Evolutionary conservation across 2,888 invertebrate species (phyloP).

Genomic region (Standfussiana lucernea): DNA sequence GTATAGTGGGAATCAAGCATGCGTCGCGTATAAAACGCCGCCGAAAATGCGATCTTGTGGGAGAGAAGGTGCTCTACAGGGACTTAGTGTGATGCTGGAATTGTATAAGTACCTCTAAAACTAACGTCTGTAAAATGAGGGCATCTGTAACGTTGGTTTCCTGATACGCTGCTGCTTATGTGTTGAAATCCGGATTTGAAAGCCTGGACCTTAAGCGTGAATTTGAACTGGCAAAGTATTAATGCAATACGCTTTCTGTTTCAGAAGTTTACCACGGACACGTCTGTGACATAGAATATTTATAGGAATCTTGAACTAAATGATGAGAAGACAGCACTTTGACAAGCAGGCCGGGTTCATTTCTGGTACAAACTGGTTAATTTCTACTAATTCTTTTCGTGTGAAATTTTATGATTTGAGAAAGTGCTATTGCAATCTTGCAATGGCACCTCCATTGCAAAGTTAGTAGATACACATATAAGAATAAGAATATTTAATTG

Average conservation of each 20-base stretch:
- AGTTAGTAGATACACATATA: neutral
- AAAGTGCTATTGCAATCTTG: neutral
- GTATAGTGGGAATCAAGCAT: constrained; percentile 90
- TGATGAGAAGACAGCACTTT: neutral
- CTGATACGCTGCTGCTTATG: neutral
- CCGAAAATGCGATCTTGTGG: constrained; percentile 89
- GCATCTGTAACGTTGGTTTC: neutral
- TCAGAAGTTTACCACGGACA: neutral
- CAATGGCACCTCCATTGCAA: neutral
- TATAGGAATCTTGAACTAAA: neutral
- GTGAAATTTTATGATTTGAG: neutral
- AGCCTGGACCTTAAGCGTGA: neutral
- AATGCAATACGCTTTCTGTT: neutral
- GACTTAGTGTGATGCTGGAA: constrained; percentile 71
- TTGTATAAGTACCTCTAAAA: constrained; percentile 24
- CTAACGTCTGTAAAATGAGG: neutral
- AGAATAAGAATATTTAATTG: too few species aligned
- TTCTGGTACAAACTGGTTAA: neutral
- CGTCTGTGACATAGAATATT: neutral
- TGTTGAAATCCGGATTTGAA: neutral
- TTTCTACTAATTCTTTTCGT: neutral
- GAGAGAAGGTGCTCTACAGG: constrained; percentile 78
- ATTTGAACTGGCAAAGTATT: neutral
- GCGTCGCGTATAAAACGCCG: constrained; percentile 89
- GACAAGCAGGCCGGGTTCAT: neutral